Conservation (phyloP, 2,113 vertebrate species). For the Cheirogaleus medius region DNA sequence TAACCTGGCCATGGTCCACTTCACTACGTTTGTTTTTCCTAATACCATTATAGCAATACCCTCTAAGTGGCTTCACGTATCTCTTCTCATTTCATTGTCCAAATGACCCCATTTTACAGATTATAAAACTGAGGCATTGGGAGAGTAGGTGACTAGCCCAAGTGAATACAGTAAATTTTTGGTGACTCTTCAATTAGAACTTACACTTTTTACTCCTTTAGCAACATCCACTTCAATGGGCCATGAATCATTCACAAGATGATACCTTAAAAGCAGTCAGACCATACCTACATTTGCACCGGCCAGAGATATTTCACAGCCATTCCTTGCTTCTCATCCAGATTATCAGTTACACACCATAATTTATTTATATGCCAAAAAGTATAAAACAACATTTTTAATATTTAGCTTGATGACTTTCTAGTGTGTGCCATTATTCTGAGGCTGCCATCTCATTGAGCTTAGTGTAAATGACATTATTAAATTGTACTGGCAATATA, state of each 20-base stretch:
- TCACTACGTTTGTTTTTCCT: neutral
- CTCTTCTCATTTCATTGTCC: neutral
- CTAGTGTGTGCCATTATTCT: neutral
- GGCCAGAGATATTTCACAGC: neutral
- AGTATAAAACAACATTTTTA: slow-evolving; percentile 42
- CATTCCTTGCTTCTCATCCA: slow-evolving; percentile 1
- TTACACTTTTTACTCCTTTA: neutral
- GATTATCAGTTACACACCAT: neutral
- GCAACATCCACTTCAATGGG: neutral
- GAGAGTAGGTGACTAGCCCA: neutral
- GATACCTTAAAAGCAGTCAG: neutral
- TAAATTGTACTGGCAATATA: slow-evolving; percentile 11
- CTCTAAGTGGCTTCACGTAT: neutral
- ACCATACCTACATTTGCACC: neutral
- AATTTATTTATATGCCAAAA: slow-evolving; percentile 34
- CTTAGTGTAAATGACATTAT: slow-evolving; percentile 38
- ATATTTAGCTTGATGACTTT: slow-evolving; percentile 60
- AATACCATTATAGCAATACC: neutral
- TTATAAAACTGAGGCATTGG: neutral
- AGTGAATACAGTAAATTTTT: neutral
- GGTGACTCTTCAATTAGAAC: neutral
- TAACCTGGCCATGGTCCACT: neutral
- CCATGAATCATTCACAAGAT: neutral
- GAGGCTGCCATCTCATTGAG: neutral
- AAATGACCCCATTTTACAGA: neutral